Evolutionary conservation across 2,797 vertebrate species (phyloP).

Genomic region (Lindbergichthys nudifrons): DNA sequence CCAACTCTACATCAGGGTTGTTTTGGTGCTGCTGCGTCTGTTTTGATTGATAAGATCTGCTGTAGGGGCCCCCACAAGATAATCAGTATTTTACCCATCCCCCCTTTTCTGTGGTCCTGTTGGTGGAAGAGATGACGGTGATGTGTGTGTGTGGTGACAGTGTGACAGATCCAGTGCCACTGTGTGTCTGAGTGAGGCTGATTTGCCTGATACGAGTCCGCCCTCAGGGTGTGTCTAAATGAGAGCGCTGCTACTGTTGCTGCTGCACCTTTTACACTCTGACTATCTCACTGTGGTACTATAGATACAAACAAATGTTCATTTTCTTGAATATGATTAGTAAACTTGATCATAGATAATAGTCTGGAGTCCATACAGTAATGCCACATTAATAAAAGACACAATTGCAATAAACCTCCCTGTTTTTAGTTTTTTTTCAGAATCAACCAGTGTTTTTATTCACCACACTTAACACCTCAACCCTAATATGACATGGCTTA

Average conservation of each 20-base stretch:
- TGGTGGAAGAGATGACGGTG: constrained; percentile 34
- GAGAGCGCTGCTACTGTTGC: constrained; percentile 53
- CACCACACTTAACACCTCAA: too few species aligned
- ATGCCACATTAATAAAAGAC: neutral
- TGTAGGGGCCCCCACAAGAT: constrained; percentile 20
- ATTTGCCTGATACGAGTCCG: constrained; percentile 40
- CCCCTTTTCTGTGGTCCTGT: constrained; percentile 38
- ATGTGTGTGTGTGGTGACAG: constrained; percentile 69
- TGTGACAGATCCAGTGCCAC: constrained; percentile 57
- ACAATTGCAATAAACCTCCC: neutral
- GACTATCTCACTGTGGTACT: neutral
- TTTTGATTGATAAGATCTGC: constrained; percentile 74
- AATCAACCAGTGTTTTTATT: neutral
- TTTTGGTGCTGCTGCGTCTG: constrained; percentile 26
- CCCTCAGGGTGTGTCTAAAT: constrained; percentile 68
- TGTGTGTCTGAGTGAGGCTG: constrained; percentile 47
- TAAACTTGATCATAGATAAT: neutral
- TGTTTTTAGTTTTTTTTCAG: neutral
- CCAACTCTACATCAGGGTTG: constrained; percentile 3
- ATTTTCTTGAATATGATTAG: neutral
- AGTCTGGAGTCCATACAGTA: neutral
- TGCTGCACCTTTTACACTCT: constrained; percentile 28
- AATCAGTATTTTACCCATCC: constrained; percentile 54
- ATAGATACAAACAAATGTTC: neutral
- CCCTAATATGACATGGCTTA: too few species aligned